phyloP scores from a whole-genome alignment of 1,140 invertebrate genomes.

The Zaprionus capensis region DNA sequence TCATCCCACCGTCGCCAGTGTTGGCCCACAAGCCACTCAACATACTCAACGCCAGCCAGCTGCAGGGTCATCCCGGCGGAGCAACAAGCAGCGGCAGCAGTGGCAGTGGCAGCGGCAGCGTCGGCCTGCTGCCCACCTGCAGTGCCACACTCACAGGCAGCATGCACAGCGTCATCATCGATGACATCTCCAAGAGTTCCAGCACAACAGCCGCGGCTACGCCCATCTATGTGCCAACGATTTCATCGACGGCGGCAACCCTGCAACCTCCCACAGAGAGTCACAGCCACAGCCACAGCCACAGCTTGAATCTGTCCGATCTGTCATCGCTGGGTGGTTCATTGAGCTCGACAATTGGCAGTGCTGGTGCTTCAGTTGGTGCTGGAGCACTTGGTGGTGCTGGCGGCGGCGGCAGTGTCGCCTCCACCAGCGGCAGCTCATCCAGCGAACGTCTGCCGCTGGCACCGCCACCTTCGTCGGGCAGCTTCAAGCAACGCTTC shows the following conservation, averaged over 20 bases:
- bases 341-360: constrained; percentile 18
- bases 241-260: constrained; percentile 66
- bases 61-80: constrained; percentile 48
- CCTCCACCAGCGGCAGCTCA: constrained; percentile 64
- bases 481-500: constrained; percentile 80
- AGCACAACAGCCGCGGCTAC: constrained; percentile 61
- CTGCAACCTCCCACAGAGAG: constrained; percentile 49
- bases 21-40: constrained; percentile 78
- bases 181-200: constrained; percentile 78
- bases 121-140: constrained; percentile 27
- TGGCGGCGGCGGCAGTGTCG: constrained; percentile 16
- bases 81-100: not conserved
- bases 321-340: constrained; percentile 43
- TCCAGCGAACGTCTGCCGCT: constrained; percentile 65
- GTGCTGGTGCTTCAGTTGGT: not conserved
- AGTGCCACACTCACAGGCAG: constrained; percentile 46
- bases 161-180: constrained; percentile 77
- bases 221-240: constrained; percentile 78
- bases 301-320: constrained; percentile 54
- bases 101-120: constrained; percentile 43
- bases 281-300: constrained; percentile 44
- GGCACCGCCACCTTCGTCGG: constrained; percentile 30
- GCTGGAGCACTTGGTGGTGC: not conserved
- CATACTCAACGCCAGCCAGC: constrained; percentile 78
- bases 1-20: constrained; percentile 80